Evolutionary conservation across 2,888 invertebrate genomes (phyloP), one percentile per base, ranked within the genome.

Genomic region (Didymodactylos carnosus): DNA sequence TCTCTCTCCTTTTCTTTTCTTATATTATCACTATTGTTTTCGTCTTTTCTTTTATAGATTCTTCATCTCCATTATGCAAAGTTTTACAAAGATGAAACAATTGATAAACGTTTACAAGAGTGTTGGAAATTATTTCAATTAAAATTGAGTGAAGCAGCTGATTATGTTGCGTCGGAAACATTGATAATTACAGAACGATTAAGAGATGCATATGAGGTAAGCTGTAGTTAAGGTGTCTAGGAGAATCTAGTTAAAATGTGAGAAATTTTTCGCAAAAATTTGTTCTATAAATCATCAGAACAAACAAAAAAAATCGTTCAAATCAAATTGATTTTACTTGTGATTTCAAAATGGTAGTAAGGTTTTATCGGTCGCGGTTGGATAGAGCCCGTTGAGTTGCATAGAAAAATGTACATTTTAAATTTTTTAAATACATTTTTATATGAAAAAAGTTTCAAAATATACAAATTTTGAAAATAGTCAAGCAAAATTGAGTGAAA

Each of bases 131-230:
- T 79, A 6, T 81, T 82, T 77, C 78, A 80, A 41, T 78, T 79
- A 74, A 79, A 80, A 77, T 80, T 82, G 78, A 81, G 81, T 76
- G 81, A 81, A 70, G 82, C 81, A 1, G 78, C 80, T 7, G 81
- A 81, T 77, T 82, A 80, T 78, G 80, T 82, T 43, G 81, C 79
- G 78, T 80, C 79, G 10, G 81, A 82, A 78, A 80, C 81, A 3
- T 82, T 82, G 6, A 77, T 81, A n/a, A 80, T 81, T 78, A 80
- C 79, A 13, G 79, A 80, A 71, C 78, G 79, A 72, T 77, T 79
- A 29, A 78, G 79, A 49, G 77, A 78, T 70, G 78, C 75, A 35
- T 79, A 77, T 76, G 77, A 79, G 78, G 80, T 79, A 76, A 41
- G 76, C 39, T 5, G 23, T 35, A 70, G 70, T 23, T 8, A 4